Conservation (phyloP, 2,113 vertebrate genomes). For the Microcebus tavaratra region DNA sequence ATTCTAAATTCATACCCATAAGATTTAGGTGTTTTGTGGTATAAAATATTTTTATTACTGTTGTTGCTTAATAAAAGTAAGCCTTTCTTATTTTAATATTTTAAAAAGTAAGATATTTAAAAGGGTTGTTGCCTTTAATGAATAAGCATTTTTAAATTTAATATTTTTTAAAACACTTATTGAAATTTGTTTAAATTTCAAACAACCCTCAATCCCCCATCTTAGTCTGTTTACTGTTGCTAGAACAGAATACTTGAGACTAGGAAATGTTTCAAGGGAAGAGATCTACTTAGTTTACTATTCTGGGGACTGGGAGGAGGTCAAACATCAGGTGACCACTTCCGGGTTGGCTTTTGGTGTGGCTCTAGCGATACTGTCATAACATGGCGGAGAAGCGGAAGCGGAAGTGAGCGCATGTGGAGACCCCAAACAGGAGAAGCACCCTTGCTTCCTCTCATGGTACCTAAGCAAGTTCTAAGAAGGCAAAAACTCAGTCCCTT, state of each 20-base stretch:
- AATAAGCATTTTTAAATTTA: background rate
- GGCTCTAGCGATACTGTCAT: background rate
- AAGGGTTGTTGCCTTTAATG: background rate
- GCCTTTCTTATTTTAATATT: background rate
- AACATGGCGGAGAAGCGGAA: background rate
- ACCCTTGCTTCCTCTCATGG: background rate
- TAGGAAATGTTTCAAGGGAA: background rate
- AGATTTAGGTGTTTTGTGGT: background rate
- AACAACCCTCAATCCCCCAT: background rate
- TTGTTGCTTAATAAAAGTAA: background rate
- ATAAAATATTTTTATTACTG: background rate
- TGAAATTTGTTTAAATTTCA: background rate
- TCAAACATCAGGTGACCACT: background rate
- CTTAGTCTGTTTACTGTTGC: background rate
- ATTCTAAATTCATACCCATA: background rate
- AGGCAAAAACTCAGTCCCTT: background rate
- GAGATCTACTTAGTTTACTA: background rate
- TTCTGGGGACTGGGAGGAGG: background rate
- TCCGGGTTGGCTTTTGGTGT: background rate
- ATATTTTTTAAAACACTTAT: background rate
- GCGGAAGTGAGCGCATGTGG: background rate
- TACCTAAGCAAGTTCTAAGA: background rate
- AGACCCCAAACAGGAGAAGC: background rate
- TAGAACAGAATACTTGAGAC: background rate
- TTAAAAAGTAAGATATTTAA: background rate